These are phyloP conservation scores for Harmothoe impar DNA, from an alignment of 2,888 invertebrate genomes.

Conservation along the genomic window DNA sequence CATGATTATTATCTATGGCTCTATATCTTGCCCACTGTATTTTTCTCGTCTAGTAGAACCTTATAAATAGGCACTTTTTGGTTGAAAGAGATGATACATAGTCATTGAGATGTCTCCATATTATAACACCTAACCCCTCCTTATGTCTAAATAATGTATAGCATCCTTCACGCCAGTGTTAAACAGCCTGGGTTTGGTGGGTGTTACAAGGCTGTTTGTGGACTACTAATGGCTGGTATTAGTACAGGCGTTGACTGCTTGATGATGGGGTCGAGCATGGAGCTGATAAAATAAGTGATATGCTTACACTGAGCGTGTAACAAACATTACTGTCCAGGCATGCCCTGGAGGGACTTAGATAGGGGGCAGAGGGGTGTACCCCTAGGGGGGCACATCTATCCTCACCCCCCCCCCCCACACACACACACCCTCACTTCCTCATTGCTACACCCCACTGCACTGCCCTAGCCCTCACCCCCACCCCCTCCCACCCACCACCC, in stretches of 20 bases:
- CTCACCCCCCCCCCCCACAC: neutral
- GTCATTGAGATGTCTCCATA: no score
- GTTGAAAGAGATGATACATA: no score
- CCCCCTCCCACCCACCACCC: neutral
- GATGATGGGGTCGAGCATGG: neutral
- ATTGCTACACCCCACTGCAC: neutral
- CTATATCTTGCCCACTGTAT: no score
- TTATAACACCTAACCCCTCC: no score
- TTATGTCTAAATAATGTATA: no score
- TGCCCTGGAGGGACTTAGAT: neutral
- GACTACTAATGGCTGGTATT: neutral
- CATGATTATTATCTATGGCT: no score
- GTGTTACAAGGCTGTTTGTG: no score
- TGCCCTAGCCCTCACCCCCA: neutral
- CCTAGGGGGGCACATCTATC: neutral
- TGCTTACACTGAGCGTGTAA: constrained; percentile 14
- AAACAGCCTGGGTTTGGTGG: no score
- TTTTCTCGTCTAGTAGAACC: no score
- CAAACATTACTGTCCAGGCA: neutral
- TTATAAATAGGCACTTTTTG: no score
- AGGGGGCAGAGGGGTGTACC: neutral
- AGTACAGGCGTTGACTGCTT: neutral
- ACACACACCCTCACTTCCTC: neutral
- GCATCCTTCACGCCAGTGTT: no score
- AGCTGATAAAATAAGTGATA: neutral